Percentiles rank a stretch among this genome's conserved stretches.
These are phyloP conservation scores for Scaeva pyrastri DNA, from an alignment of 2,888 invertebrate species.

Conservation along the genomic window DNA sequence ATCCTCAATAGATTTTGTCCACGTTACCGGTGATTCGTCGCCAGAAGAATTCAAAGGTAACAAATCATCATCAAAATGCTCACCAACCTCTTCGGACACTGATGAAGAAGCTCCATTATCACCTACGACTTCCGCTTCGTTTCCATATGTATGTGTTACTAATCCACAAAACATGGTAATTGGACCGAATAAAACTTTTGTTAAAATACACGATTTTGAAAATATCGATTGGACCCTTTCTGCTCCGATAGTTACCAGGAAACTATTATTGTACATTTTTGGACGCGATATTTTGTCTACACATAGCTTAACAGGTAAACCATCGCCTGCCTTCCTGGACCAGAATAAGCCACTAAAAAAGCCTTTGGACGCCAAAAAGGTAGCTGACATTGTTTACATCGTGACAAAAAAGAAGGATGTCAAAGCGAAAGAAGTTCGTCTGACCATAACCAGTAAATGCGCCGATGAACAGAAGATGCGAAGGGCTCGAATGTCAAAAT, in stretches of 20 bases:
- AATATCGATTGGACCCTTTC: slow-evolving; percentile 76
- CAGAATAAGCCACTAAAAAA: slow-evolving; percentile 79
- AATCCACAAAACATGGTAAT: slow-evolving; percentile 1
- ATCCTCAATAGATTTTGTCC: background rate
- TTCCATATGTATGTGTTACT: background rate
- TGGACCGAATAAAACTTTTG: background rate
- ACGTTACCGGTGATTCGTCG: slow-evolving; percentile 1
- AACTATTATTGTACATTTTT: slow-evolving; percentile 85
- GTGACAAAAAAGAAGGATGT: slow-evolving; percentile 85
- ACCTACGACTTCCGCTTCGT: background rate
- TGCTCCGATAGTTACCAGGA: slow-evolving; percentile 85
- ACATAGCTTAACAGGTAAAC: slow-evolving; percentile 86
- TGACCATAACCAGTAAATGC: slow-evolving; percentile 87
- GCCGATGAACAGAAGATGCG: slow-evolving; percentile 87
- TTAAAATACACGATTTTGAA: background rate
- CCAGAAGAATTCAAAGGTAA: background rate
- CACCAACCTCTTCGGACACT: background rate
- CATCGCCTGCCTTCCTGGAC: slow-evolving; percentile 84
- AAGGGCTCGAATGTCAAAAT: slow-evolving; percentile 80
- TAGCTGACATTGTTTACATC: slow-evolving; percentile 85
- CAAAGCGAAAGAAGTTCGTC: slow-evolving; percentile 86
- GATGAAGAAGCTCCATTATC: background rate
- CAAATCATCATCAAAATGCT: background rate
- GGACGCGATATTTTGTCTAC: slow-evolving; percentile 86
- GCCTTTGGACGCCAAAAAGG: slow-evolving; percentile 84